Evolutionary conservation across 2,797 vertebrate species (phyloP), one percentile per base, ranked within the genome.

Genomic region (Sebastes aleutianus): DNA sequence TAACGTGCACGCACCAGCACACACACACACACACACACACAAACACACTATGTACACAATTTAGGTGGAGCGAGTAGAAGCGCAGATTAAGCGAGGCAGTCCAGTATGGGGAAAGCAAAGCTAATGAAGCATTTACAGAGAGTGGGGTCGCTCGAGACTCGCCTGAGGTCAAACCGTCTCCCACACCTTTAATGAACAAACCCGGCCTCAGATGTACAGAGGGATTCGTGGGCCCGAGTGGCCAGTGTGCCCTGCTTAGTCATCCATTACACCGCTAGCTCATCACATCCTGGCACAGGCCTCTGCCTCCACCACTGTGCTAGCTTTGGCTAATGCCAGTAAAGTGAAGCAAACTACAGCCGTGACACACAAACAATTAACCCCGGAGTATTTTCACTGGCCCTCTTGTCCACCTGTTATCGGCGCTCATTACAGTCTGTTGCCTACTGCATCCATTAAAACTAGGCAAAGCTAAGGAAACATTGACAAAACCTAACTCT

Each of bases 331-430:
- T 81, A 78, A 83, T 84, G 80, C 85, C 85, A 87, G 86, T 39
- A 67, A 64, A 86, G 78, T 62, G 80, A 90, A 71, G 78, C 69
- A 72, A 88, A 85, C 76, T 75, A 70, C 79, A 89, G 63, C 27
- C 13, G 62, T 82, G 84, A 87, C 78, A 80, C 78, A 75, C 67
- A 89, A 89, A 89, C 88, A 90, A 94, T 92, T 92, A 95, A 92
- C 89, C 88, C 80, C 32, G 8, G 76, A 86, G 83, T 83, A 80
- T 87, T 83, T 88, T 66, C 59, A 34, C 31, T 43, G 78, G 82
- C 77, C 72, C 69, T 75, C 69, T 50, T 74, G 70, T 72, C 78
- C 53, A 70, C 82, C 76, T 88, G 78, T 76, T 70, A 88, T 85
- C 85, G 76, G 66, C 13, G 50, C 78, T 88, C 83, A 88, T 89